Conservation (phyloP, 2,113 vertebrate species). For the Antidorcas marsupialis region DNA sequence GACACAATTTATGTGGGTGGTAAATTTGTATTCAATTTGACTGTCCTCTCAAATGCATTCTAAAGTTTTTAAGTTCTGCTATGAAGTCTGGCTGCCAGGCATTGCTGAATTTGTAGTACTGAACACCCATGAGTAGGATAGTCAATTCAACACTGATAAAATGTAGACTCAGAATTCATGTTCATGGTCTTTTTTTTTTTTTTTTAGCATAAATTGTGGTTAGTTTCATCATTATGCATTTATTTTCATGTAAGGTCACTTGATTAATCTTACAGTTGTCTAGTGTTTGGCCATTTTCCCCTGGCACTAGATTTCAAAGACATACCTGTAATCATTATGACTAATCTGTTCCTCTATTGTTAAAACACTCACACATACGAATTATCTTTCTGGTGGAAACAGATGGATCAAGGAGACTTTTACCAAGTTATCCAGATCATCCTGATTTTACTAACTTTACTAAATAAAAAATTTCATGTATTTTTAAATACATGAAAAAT, state of each 20-base stretch:
- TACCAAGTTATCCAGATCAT: neutral
- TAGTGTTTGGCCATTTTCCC: neutral
- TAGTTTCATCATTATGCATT: neutral
- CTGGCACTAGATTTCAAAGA: neutral
- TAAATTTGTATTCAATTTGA: neutral
- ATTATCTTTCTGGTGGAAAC: neutral
- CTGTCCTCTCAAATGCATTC: neutral
- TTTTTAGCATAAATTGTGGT: neutral
- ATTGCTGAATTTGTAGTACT: neutral
- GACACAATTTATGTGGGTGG: neutral
- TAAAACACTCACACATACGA: neutral
- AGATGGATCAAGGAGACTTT: neutral
- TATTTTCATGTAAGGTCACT: neutral
- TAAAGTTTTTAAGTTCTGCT: neutral
- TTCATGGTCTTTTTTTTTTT: neutral
- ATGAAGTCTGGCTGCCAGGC: neutral
- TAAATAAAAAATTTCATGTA: too few relatives aligned
- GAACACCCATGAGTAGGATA: neutral
- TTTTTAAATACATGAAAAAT: neutral
- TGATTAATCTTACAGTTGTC: neutral
- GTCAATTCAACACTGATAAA: neutral
- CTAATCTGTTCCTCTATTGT: neutral
- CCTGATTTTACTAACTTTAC: neutral
- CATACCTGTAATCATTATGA: neutral
- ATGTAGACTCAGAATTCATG: neutral